A percentile compares a stretch with the other conserved stretches of the same genome.
phyloP scores from a whole-genome alignment of 64 coral and sea anemone genomes.

The Anthopleura sola region DNA sequence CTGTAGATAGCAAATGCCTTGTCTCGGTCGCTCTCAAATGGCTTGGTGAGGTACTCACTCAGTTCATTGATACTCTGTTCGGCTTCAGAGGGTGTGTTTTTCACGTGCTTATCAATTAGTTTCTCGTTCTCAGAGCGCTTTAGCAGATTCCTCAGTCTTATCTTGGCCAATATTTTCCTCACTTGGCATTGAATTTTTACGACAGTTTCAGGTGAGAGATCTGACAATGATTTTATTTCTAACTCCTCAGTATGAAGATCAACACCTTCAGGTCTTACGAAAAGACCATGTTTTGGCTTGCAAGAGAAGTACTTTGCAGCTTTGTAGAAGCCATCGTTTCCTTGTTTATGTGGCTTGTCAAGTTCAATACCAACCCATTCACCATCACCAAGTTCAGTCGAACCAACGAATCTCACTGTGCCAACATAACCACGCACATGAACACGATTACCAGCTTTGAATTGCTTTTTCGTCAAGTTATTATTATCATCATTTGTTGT shows the following conservation, averaged over 20 bases:
- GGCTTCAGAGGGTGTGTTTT: slow-evolving; percentile 42
- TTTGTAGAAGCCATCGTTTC: slow-evolving; percentile 53
- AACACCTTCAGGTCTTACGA: slow-evolving; percentile 53
- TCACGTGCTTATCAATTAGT: slow-evolving; percentile 64
- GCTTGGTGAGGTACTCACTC: slow-evolving; percentile 70
- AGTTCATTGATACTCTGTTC: slow-evolving; percentile 42
- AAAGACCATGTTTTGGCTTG: slow-evolving; percentile 64
- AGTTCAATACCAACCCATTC: slow-evolving; percentile 81
- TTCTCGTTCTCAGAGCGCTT: slow-evolving; percentile 59
- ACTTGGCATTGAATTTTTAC: slow-evolving; percentile 53
- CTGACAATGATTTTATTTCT: background rate
- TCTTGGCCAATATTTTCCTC: slow-evolving; percentile 32
- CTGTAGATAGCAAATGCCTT: slow-evolving; percentile 66
- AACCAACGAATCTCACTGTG: slow-evolving; percentile 68
- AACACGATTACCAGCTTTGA: slow-evolving; percentile 51
- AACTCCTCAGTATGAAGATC: background rate
- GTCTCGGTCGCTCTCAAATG: slow-evolving; percentile 43
- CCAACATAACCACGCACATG: slow-evolving; percentile 89
- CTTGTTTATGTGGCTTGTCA: slow-evolving; percentile 48
- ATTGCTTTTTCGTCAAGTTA: background rate
- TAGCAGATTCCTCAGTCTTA: slow-evolving; percentile 58
- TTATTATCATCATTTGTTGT: slow-evolving; percentile 2
- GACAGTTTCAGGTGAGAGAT: slow-evolving; percentile 55
- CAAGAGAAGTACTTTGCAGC: slow-evolving; percentile 67
- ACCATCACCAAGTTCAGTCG: slow-evolving; percentile 62